These are phyloP conservation scores for Ctenopoma multispine DNA, from an alignment of 2,797 vertebrate genomes.

Conservation along the genomic window DNA sequence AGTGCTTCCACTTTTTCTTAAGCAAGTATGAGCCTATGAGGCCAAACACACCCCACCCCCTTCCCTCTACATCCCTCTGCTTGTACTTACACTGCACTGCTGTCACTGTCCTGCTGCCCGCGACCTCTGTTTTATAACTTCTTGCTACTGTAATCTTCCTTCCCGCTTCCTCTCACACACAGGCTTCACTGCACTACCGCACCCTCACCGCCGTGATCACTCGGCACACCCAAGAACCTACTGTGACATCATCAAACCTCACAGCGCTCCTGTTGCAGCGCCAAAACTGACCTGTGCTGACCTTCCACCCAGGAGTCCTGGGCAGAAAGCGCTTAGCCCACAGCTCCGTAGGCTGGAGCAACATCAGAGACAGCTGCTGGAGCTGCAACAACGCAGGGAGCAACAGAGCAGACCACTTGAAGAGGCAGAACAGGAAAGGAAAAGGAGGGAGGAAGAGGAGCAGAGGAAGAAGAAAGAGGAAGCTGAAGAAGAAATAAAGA, in stretches of 20 bases:
- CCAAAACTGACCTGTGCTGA: conserved; percentile 76
- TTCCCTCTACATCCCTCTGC: conserved; percentile 48
- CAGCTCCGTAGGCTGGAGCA: conserved; percentile 83
- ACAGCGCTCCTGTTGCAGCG: not conserved
- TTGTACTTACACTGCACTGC: conserved; percentile 72
- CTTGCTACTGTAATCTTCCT: conserved; percentile 63
- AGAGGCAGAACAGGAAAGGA: conserved; percentile 69
- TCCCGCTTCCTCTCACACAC: conserved; percentile 67
- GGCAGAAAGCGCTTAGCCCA: conserved; percentile 67
- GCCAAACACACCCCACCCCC: not conserved
- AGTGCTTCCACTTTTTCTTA: conserved; percentile 46
- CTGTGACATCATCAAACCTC: conserved; percentile 71
- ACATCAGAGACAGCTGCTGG: conserved; percentile 82
- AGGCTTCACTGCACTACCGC: conserved; percentile 69
- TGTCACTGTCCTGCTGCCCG: conserved; percentile 67
- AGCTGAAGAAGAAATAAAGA: conserved; percentile 67
- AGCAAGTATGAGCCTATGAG: conserved; percentile 27
- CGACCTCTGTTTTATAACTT: conserved; percentile 58
- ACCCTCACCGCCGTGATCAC: conserved; percentile 67
- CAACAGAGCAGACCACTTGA: conserved; percentile 71
- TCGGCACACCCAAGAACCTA: conserved; percentile 59
- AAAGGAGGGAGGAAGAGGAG: conserved; percentile 64
- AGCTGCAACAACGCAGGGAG: conserved; percentile 80
- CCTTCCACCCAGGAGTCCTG: conserved; percentile 76
- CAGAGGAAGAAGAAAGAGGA: conserved; percentile 68